These are phyloP conservation scores for Chionomys nivalis DNA, from an alignment of 2,113 vertebrate genomes.

Conservation along the genomic window DNA sequence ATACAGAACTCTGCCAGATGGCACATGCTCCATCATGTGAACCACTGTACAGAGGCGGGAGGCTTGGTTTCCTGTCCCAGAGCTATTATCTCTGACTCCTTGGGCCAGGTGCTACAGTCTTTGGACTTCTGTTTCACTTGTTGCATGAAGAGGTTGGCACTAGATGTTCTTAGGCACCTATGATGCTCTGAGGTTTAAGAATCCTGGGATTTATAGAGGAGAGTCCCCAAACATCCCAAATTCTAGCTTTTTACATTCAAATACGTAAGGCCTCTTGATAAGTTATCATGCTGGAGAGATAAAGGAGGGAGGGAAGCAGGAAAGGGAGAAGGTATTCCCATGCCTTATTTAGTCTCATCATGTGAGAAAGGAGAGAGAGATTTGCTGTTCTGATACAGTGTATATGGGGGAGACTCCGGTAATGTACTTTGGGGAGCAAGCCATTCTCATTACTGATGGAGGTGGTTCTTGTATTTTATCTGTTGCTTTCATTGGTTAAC, in stretches of 20 bases:
- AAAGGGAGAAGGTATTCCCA: not conserved
- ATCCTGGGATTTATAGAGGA: not conserved
- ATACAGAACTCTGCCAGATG: not conserved
- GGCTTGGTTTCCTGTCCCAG: not conserved
- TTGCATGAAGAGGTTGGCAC: rapidly evolving
- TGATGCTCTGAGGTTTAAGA: not conserved
- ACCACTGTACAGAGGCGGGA: not conserved
- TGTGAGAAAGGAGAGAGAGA: not conserved
- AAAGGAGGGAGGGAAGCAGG: not conserved
- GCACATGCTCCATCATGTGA: not conserved
- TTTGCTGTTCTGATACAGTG: not conserved
- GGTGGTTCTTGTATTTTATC: too few relatives aligned
- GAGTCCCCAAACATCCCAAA: not conserved
- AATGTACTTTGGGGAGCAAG: not conserved
- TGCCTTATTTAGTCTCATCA: not conserved
- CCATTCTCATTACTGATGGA: not conserved
- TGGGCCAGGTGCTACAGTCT: too few relatives aligned
- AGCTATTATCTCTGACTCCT: not conserved
- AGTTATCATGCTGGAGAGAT: too few relatives aligned
- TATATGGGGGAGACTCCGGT: not conserved
- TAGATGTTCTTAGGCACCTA: not conserved
- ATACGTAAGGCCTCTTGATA: too few relatives aligned
- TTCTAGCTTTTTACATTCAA: not conserved
- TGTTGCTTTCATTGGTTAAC: too few relatives aligned
- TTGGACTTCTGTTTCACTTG: not conserved